A percentile compares a stretch with the other conserved stretches of the same genome.
These are phyloP conservation scores for Grallaria varia DNA, from an alignment of 2,113 vertebrate species.

Conservation along the genomic window DNA sequence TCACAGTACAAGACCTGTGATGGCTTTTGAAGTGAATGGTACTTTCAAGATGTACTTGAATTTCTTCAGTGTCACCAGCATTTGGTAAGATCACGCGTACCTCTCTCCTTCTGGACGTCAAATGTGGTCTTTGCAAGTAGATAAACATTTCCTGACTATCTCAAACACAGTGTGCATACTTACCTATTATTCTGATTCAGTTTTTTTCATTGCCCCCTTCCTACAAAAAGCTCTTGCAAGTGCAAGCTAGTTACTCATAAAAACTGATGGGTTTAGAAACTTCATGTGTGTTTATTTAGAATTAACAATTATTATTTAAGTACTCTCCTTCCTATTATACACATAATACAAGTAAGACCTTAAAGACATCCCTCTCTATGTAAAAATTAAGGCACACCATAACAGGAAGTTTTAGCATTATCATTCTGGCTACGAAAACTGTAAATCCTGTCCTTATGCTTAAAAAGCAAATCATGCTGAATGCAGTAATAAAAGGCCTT, in stretches of 20 bases:
- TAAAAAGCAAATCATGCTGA: slow-evolving; percentile 18
- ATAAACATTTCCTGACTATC: not conserved
- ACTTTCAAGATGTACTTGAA: not conserved
- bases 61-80: not conserved
- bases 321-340: not conserved
- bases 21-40: not conserved
- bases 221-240: not conserved
- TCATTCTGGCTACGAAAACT: slow-evolving; percentile 12
- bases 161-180: not conserved
- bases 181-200: not conserved
- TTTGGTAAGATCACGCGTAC: not conserved
- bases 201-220: not conserved
- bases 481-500: slow-evolving; percentile 19
- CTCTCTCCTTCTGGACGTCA: not conserved
- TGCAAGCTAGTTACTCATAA: not conserved
- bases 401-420: not conserved
- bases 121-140: not conserved
- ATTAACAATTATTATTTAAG: not conserved
- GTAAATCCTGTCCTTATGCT: slow-evolving; percentile 44
- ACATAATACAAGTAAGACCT: not conserved
- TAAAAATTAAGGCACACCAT: not conserved
- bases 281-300: not conserved
- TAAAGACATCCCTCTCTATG: not conserved
- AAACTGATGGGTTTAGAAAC: not conserved
- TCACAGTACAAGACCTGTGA: not conserved